Base-by-base conservation (phyloP, 1,140 invertebrate genomes). In the Coelopa frigida region DNA sequence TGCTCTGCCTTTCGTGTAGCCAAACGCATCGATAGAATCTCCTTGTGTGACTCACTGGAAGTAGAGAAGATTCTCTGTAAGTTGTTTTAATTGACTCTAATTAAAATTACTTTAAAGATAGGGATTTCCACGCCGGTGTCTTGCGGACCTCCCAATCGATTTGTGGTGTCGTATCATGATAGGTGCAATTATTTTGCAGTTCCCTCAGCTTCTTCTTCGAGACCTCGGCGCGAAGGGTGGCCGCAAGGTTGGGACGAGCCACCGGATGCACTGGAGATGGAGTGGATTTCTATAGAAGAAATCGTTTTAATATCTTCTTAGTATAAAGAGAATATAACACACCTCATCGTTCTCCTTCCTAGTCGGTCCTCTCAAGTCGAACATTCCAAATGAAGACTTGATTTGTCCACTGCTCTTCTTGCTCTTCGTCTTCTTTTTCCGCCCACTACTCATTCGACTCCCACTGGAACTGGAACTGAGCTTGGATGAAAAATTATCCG, bases 1-100 rank as follows among this genome's bases (percentile, higher is more conserved):
- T 68, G 63, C 39, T 69, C 67, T 5, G 67, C 66, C 41, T 63
- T 67, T 6, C 67, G 58, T 23, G 67, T 67, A n/a, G 67, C 67
- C 23, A 69, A 39, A 4, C 67, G 59, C 12, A 67, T 56, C 7
- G 53, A 53, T 0, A 69, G 44, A 22, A 69, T 44, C 5, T 64
- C 59, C 22, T 69, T 60, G 40, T 69, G 63, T 1, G 61, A 44
- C 54, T 67, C 61, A 51, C 66, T 69, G 18, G 4, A 47, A 48
- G n/a, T n/a, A 35, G 17, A 18, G n/a, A 15, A 10, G 7, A 14
- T 8, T 1, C 23, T 17, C 12, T n/a, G n/a, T n/a, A n/a, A n/a
- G n/a, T n/a, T n/a, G n/a, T n/a, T n/a, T n/a, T n/a, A n/a, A 44
- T 51, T 63, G 56, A 48, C 57, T 65, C 14, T 7, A 46, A 44